phyloP scores from a whole-genome alignment of 2,888 invertebrate species.

The Lapara coniferarum region DNA sequence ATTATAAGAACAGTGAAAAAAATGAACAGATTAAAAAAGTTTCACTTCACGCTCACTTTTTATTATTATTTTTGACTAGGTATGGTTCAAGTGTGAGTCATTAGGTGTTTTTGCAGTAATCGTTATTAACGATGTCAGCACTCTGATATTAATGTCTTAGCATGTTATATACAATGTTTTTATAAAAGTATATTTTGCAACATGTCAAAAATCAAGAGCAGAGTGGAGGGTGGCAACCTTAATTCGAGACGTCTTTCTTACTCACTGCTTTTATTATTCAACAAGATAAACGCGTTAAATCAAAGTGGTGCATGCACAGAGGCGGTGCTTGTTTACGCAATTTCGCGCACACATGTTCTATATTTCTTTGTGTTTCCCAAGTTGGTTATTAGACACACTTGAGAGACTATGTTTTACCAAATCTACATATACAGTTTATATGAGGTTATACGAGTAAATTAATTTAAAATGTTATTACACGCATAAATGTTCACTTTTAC shows the following conservation, averaged over 20 bases:
- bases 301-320: constrained; percentile 3
- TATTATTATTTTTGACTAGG: neutral
- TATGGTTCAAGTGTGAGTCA: neutral
- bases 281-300: neutral
- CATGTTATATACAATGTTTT: too few species aligned
- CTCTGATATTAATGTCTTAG: too few species aligned
- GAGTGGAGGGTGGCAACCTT: too few species aligned
- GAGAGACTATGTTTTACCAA: constrained; percentile 6
- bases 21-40: too few species aligned
- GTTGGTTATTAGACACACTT: constrained; percentile 23
- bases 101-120: too few species aligned
- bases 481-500: neutral
- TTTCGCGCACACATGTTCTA: constrained; percentile 11
- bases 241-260: neutral
- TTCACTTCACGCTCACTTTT: too few species aligned
- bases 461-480: neutral
- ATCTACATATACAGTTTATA: neutral
- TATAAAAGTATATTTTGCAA: too few species aligned
- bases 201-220: too few species aligned
- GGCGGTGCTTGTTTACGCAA: constrained; percentile 6
- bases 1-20: too few species aligned
- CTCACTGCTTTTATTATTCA: constrained; percentile 2
- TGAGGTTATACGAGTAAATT: too few species aligned
- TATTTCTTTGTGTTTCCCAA: constrained; percentile 20
- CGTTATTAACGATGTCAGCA: too few species aligned